Evolutionary conservation across 2,113 vertebrate species (phyloP).

Genomic region (Sinocyclocheilus anophthalmus): DNA sequence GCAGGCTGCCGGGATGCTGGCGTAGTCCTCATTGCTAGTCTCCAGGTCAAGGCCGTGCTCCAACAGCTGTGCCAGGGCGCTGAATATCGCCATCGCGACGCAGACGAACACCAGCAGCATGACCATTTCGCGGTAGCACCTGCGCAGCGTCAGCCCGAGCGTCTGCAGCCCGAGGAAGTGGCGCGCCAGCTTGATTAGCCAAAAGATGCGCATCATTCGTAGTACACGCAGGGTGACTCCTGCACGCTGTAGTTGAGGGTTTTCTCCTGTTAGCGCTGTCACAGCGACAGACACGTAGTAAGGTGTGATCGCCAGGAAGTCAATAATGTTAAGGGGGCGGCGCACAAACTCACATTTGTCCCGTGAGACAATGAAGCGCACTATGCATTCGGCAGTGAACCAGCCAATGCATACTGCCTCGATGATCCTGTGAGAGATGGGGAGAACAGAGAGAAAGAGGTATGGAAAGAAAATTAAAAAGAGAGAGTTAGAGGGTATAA

Average conservation of each 20-base stretch:
- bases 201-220: constrained; percentile 99
- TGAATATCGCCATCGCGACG: constrained; percentile 98
- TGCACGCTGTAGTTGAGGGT: constrained; percentile 92
- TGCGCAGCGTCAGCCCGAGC: constrained; percentile 92
- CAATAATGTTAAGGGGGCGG: constrained; percentile 95
- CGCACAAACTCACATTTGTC: constrained; percentile 97
- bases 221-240: constrained; percentile 93
- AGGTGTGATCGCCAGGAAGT: constrained; percentile 93
- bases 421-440: constrained; percentile 80
- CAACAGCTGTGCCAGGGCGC: constrained; percentile 94
- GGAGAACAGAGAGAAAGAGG: constrained; percentile 32
- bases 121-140: constrained; percentile 97
- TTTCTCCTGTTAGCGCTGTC: constrained; percentile 89
- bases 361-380: constrained; percentile 94
- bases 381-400: constrained; percentile 97
- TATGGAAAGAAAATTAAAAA: constrained; percentile 18
- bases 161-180: constrained; percentile 99
- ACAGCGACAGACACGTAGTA: constrained; percentile 92
- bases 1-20: constrained; percentile 96
- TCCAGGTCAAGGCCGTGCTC: constrained; percentile 95
- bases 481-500: constrained; percentile 12
- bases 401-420: constrained; percentile 99
- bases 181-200: constrained; percentile 97
- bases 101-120: constrained; percentile 98
- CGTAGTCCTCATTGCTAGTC: constrained; percentile 88